Evolutionary conservation across 2,113 vertebrate species (phyloP).

Genomic region (Hemicordylus capensis): DNA sequence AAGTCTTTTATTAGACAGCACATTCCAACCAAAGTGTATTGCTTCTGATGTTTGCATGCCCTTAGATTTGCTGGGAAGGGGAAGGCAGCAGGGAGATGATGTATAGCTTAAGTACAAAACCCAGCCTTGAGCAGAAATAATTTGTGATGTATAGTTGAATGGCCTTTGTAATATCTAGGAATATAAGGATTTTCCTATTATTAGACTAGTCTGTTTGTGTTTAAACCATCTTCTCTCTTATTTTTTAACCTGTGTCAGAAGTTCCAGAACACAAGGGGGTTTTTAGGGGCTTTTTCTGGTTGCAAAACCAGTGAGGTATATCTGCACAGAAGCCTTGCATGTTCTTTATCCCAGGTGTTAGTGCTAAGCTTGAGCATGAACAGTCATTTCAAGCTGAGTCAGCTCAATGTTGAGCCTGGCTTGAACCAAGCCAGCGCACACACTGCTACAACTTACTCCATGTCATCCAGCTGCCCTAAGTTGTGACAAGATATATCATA

Average conservation of each 20-base stretch:
- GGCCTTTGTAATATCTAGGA: background rate
- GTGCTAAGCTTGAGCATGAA: too few species aligned
- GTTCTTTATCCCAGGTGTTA: background rate
- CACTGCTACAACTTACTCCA: too few species aligned
- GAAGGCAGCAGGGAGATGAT: background rate
- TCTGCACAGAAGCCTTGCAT: background rate
- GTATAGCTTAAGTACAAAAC: conserved; percentile 12
- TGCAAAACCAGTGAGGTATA: background rate
- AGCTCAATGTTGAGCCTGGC: too few species aligned
- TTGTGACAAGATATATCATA: too few species aligned
- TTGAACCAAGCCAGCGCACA: too few species aligned
- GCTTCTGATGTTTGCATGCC: background rate
- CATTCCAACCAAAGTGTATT: conserved; percentile 6
- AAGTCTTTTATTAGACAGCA: background rate
- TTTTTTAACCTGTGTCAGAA: background rate
- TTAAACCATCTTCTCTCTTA: background rate
- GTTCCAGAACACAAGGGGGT: background rate
- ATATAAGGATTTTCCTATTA: background rate
- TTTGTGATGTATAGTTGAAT: background rate
- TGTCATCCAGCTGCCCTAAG: too few species aligned
- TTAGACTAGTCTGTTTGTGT: background rate
- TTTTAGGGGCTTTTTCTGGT: background rate
- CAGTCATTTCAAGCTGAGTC: too few species aligned
- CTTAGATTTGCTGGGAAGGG: conserved; percentile 27
- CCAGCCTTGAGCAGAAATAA: background rate